phyloP scores from a whole-genome alignment of 2,797 vertebrate genomes.

The Tenualosa thibaudeaui region DNA sequence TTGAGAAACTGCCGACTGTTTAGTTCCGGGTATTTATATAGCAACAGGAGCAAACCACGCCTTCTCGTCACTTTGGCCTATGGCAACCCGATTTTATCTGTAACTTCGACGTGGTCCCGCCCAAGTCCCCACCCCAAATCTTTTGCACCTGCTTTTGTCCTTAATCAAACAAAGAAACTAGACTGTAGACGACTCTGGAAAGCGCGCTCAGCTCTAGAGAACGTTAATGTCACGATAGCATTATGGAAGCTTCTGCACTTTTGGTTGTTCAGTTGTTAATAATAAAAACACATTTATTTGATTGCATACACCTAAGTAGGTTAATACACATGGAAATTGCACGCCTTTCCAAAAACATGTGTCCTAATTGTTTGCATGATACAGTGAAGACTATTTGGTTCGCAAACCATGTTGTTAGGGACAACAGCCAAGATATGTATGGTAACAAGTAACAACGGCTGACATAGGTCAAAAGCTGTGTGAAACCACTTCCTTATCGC shows the following conservation, averaged over 20 bases:
- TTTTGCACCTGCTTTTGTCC: constrained; percentile 78
- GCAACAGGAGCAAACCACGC: neutral
- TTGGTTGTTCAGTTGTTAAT: neutral
- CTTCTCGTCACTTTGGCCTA: constrained; percentile 48
- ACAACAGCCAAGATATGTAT: neutral
- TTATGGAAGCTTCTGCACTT: neutral
- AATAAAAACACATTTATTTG: neutral
- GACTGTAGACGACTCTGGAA: constrained; percentile 25
- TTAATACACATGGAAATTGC: neutral
- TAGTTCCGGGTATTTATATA: constrained; percentile 63
- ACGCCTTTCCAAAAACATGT: neutral
- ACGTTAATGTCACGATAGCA: neutral
- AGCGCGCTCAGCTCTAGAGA: constrained; percentile 37
- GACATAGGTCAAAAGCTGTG: neutral
- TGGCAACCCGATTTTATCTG: constrained; percentile 31
- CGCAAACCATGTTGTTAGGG: neutral
- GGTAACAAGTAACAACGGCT: too few species aligned
- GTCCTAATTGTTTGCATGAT: neutral
- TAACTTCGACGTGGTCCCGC: constrained; percentile 38
- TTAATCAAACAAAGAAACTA: constrained; percentile 70
- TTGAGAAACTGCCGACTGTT: constrained; percentile 26
- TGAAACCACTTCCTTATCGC: constrained; percentile 5
- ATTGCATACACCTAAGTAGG: neutral
- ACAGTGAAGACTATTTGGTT: neutral
- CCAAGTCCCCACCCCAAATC: constrained; percentile 46